Conservation (phyloP, 2,797 vertebrate species). For the Schizothorax lantsangensis region DNA sequence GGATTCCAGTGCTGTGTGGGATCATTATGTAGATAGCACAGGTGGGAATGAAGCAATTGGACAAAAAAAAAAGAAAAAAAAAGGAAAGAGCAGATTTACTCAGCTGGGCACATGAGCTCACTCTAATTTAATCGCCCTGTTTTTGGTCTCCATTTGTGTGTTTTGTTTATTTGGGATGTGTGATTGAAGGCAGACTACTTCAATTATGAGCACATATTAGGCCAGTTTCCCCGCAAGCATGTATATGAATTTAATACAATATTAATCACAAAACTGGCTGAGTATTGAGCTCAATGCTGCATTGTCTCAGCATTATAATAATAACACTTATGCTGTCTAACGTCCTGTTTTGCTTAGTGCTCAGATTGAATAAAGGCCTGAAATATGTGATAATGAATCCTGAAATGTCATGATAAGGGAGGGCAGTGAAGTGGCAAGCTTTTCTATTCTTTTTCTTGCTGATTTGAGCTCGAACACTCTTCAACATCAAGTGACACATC, state of each 20-base stretch:
- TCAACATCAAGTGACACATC: conserved; percentile 42
- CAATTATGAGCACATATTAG: conserved; percentile 22
- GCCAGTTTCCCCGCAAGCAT: background rate
- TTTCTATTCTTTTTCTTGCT: conserved; percentile 25
- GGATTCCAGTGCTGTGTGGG: conserved; percentile 25
- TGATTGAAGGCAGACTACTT: conserved; percentile 37
- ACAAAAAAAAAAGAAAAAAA: conserved; percentile 5
- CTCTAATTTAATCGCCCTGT: conserved; percentile 22
- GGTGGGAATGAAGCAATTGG: conserved; percentile 39
- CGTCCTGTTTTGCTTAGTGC: conserved; percentile 14
- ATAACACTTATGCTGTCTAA: conserved; percentile 24
- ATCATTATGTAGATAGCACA: conserved; percentile 49
- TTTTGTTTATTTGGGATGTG: conserved; percentile 34
- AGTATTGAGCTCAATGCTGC: background rate
- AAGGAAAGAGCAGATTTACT: conserved; percentile 27
- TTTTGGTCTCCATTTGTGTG: conserved; percentile 28
- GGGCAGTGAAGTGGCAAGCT: background rate
- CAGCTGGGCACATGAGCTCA: conserved; percentile 46
- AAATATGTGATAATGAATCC: conserved; percentile 11
- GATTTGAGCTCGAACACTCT: conserved; percentile 13
- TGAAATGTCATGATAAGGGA: conserved; percentile 16
- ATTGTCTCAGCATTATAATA: conserved; percentile 24
- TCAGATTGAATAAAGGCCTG: conserved; percentile 9
- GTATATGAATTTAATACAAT: conserved; percentile 28
- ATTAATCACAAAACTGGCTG: background rate